Conservation (phyloP, 1,140 invertebrate genomes). For the Hycleus phaleratus region DNA sequence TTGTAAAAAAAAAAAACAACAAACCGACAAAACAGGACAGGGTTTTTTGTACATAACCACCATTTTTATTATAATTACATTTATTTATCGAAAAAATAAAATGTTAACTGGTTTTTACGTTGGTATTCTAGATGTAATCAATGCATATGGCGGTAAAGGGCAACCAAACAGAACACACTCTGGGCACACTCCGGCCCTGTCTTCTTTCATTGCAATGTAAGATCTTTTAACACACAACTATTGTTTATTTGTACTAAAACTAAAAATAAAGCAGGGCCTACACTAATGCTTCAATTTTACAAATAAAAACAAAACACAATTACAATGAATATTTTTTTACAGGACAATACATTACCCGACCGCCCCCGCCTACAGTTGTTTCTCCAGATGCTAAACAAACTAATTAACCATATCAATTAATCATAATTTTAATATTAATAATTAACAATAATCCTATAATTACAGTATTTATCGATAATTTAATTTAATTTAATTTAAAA, state of each 20-base stretch:
- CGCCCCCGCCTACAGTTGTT: slow-evolving; percentile 31
- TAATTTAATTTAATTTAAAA: slow-evolving; percentile 10
- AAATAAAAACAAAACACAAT: background rate
- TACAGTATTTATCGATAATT: slow-evolving; percentile 17
- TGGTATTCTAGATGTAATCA: slow-evolving; percentile 70
- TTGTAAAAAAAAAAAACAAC: background rate
- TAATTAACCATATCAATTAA: background rate
- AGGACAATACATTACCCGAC: slow-evolving; percentile 38
- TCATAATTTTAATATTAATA: background rate
- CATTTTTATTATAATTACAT: background rate
- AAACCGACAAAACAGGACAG: too few relatives aligned
- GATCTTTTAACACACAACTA: slow-evolving; percentile 30
- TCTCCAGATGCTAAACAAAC: slow-evolving; percentile 25
- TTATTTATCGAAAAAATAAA: background rate
- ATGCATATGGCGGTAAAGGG: slow-evolving; percentile 68
- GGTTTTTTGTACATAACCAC: too few relatives aligned
- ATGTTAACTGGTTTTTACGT: slow-evolving; percentile 10
- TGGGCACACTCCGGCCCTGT: slow-evolving; percentile 31
- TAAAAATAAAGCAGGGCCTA: too few relatives aligned
- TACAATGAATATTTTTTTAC: slow-evolving; percentile 10
- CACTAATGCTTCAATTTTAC: slow-evolving; percentile 15
- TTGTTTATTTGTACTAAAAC: too few relatives aligned
- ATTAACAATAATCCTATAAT: slow-evolving; percentile 11
- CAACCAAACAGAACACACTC: slow-evolving; percentile 20
- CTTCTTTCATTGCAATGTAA: slow-evolving; percentile 36